Evolutionary conservation across 1,140 invertebrate species (phyloP).

Genomic region (Phortica variegata): DNA sequence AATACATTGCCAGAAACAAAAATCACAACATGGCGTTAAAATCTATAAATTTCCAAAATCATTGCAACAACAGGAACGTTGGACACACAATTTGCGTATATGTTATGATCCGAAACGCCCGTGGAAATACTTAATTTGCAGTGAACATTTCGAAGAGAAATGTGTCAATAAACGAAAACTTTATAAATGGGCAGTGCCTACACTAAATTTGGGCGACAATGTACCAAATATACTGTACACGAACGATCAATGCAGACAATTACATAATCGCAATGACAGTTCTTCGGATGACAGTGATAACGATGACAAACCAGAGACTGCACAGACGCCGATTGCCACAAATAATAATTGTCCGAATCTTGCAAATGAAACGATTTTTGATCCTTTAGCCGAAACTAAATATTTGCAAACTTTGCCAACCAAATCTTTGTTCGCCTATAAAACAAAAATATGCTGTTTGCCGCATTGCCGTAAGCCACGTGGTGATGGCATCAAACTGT

Average conservation of each 20-base stretch:
- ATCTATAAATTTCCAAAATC: conserved; percentile 40
- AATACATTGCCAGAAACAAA: conserved; percentile 36
- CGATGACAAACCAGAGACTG: conserved; percentile 8
- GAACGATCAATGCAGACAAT: conserved; percentile 30
- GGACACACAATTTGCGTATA: conserved; percentile 41
- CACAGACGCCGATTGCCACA: no score
- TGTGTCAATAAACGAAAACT: conserved; percentile 35
- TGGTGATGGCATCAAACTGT: conserved; percentile 40
- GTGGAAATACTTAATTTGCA: conserved; percentile 45
- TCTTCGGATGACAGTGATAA: conserved; percentile 7
- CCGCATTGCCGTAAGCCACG: conserved; percentile 36
- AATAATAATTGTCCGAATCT: no score
- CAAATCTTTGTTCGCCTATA: conserved; percentile 25
- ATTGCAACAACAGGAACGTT: conserved; percentile 27
- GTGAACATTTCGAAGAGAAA: conserved; percentile 36
- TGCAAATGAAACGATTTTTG: no score
- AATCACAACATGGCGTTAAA: conserved; percentile 33
- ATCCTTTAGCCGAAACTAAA: no score
- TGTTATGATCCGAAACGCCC: conserved; percentile 33
- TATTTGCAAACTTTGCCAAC: no score
- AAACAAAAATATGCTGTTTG: conserved; percentile 38
- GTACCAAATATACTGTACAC: conserved; percentile 26
- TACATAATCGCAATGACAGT: not conserved
- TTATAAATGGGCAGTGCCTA: conserved; percentile 38
- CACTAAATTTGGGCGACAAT: conserved; percentile 35